Percentiles rank a stretch among this genome's conserved stretches.
Conservation (phyloP, 2,113 vertebrate genomes). For the Lota lota region DNA sequence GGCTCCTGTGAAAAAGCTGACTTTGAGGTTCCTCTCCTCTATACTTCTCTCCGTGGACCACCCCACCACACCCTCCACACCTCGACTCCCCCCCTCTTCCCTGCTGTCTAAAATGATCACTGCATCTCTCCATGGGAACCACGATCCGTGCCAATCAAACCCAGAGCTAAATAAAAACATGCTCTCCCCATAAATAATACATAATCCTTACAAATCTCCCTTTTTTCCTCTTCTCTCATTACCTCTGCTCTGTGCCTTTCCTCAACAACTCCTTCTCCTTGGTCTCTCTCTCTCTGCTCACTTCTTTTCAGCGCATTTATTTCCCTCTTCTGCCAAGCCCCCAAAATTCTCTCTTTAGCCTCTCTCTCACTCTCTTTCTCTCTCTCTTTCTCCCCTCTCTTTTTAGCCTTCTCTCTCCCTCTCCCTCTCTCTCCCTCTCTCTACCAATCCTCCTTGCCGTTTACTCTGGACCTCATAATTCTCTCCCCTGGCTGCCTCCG, state of each 20-base stretch:
- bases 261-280: slow-evolving; percentile 17
- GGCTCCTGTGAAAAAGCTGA: slow-evolving; percentile 60
- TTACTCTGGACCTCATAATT: slow-evolving; percentile 32
- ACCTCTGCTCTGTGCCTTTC: slow-evolving; percentile 52
- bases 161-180: slow-evolving; percentile 31
- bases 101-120: slow-evolving; percentile 66
- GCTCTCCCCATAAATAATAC: slow-evolving; percentile 69
- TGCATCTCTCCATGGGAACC: slow-evolving; percentile 58
- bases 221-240: slow-evolving; percentile 55
- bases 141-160: slow-evolving; percentile 63
- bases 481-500: slow-evolving; percentile 5
- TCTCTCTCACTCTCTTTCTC: no score
- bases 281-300: slow-evolving; percentile 22
- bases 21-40: slow-evolving; percentile 49
- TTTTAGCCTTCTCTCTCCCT: no score
- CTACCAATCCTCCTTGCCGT: slow-evolving; percentile 15
- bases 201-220: slow-evolving; percentile 68
- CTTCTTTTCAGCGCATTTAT: slow-evolving; percentile 7
- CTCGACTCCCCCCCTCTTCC: background rate
- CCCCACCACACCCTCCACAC: no score
- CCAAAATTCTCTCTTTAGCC: no score
- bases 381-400: no score
- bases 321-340: no score
- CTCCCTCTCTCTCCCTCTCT: no score
- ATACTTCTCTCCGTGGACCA: background rate